These are phyloP conservation scores for Hirtodrosophila alboralis DNA, from an alignment of 2,888 invertebrate species.

Conservation along the genomic window DNA sequence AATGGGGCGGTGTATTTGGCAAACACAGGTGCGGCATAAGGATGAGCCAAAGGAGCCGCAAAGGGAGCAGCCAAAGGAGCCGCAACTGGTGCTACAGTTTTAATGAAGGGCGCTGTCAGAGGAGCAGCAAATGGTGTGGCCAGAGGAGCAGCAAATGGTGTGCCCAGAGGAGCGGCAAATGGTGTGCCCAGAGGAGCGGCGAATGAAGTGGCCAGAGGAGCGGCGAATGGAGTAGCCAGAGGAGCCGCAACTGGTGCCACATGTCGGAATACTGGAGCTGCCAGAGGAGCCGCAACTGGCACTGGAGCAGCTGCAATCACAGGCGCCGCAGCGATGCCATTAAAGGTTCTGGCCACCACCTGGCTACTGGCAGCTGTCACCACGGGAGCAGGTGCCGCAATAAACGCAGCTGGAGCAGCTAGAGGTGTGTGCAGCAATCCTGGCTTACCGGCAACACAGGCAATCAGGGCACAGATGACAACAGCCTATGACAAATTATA, in stretches of 20 bases:
- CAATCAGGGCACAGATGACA: constrained; percentile 72
- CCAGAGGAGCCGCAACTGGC: constrained; percentile 35
- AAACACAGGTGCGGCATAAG: constrained; percentile 49
- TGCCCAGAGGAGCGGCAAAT: constrained; percentile 33
- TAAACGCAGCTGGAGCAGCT: constrained; percentile 49
- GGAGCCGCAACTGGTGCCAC: constrained; percentile 35
- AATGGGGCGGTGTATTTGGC: constrained; percentile 56
- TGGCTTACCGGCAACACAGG: constrained; percentile 73
- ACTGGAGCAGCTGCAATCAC: constrained; percentile 51
- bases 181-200: constrained; percentile 47
- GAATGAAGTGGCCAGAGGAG: too few relatives aligned
- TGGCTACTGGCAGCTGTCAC: constrained; percentile 78
- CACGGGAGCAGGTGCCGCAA: constrained; percentile 71
- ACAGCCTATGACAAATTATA: constrained; percentile 48
- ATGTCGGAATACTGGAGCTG: constrained; percentile 19
- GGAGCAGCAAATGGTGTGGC: constrained; percentile 48
- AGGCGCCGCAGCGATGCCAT: constrained; percentile 75
- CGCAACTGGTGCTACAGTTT: constrained; percentile 24
- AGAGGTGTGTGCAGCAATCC: constrained; percentile 56
- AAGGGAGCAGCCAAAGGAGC: constrained; percentile 37
- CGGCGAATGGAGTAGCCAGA: constrained; percentile 44
- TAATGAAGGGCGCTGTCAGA: constrained; percentile 34
- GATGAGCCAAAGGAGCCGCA: constrained; percentile 37
- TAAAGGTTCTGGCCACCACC: constrained; percentile 70
- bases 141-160: constrained; percentile 33